phyloP scores from a whole-genome alignment of 2,888 invertebrate genomes.

The Petrolisthes manimaculis region DNA sequence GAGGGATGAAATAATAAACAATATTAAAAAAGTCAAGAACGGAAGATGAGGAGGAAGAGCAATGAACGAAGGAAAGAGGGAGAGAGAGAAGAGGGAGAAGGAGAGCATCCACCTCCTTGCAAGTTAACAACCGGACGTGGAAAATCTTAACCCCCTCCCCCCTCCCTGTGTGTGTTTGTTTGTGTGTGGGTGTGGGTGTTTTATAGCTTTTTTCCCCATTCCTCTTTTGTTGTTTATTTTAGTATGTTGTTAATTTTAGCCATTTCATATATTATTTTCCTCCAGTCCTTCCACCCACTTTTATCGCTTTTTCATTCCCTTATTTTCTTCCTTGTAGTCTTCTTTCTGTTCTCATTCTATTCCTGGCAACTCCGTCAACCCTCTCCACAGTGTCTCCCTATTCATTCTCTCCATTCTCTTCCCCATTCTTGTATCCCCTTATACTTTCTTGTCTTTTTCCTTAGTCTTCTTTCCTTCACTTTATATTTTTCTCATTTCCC shows the following conservation, averaged over 20 bases:
- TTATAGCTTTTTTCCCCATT: too few species aligned
- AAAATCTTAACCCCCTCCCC: conserved; percentile 27
- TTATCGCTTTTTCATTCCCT: not conserved
- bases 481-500: not conserved
- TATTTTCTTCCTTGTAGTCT: not conserved
- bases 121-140: conserved; percentile 37
- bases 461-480: not conserved
- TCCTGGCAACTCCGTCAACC: not conserved
- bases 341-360: not conserved
- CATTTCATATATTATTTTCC: not conserved
- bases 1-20: not conserved
- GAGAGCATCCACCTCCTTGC: conserved; percentile 10
- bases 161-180: not conserved
- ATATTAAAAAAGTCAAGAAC: too few species aligned
- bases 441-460: not conserved
- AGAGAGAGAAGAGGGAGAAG: conserved; percentile 15
- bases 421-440: not conserved
- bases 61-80: not conserved
- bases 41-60: not conserved
- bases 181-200: too few species aligned
- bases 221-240: not conserved
- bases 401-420: not conserved
- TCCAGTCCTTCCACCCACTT: not conserved
- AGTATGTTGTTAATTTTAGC: not conserved
- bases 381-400: not conserved